phyloP scores from a whole-genome alignment of 2,888 invertebrate genomes.

The Cephus pulcher region DNA sequence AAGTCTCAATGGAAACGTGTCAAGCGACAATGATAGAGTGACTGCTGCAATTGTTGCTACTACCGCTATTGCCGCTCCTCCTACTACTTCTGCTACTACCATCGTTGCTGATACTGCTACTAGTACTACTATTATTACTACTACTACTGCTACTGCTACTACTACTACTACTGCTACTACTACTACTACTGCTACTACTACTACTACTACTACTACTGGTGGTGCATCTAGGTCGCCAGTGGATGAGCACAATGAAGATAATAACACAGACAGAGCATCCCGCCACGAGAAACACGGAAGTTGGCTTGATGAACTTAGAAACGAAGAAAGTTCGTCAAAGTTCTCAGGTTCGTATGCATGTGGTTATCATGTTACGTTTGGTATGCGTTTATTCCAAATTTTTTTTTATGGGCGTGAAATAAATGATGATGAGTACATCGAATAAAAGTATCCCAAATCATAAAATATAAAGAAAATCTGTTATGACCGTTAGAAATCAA shows the following conservation, averaged over 20 bases:
- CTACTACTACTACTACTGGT: background rate
- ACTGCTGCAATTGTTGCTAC: constrained; percentile 20
- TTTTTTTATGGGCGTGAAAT: background rate
- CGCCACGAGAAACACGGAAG: background rate
- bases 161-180: too few species aligned
- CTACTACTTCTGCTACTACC: background rate
- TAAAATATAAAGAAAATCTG: background rate
- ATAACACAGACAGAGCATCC: background rate
- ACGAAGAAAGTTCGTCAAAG: background rate
- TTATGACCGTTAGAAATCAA: background rate
- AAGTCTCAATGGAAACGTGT: constrained; percentile 85
- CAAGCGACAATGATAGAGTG: constrained; percentile 75
- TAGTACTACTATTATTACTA: too few species aligned
- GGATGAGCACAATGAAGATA: background rate
- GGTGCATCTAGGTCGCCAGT: background rate
- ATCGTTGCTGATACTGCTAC: background rate
- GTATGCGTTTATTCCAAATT: background rate
- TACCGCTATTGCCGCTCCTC: background rate
- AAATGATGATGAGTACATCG: background rate
- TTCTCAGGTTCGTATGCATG: constrained; percentile 2
- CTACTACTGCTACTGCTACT: too few species aligned
- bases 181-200: background rate
- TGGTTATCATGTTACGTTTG: background rate
- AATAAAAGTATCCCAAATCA: background rate
- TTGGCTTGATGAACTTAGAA: background rate